Conservation (phyloP, 2,888 invertebrate species). For the Scaptomyza polygonia region DNA sequence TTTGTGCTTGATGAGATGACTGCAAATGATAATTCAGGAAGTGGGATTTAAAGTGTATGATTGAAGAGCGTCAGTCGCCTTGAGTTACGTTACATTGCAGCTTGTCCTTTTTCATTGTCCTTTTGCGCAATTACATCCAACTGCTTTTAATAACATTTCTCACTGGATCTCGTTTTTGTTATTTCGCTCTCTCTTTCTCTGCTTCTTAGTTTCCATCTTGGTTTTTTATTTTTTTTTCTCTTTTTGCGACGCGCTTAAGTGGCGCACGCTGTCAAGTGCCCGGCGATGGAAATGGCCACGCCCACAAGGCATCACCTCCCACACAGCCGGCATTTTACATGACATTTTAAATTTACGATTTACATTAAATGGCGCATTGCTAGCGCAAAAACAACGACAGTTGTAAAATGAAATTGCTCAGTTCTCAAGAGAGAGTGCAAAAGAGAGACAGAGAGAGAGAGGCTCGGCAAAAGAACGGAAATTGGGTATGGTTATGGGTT, state of each 20-base stretch:
- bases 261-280: constrained; percentile 56
- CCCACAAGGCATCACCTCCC: constrained; percentile 55
- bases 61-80: constrained; percentile 33
- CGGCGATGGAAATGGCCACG: constrained; percentile 46
- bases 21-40: constrained; percentile 32
- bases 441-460: constrained; percentile 50
- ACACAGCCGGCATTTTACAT: constrained; percentile 67
- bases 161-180: constrained; percentile 50
- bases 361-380: constrained; percentile 76
- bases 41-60: constrained; percentile 35
- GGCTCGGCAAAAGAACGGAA: constrained; percentile 26
- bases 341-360: constrained; percentile 79
- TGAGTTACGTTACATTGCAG: constrained; percentile 31
- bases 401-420: constrained; percentile 74
- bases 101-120: constrained; percentile 29
- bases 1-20: constrained; percentile 25
- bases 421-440: constrained; percentile 59
- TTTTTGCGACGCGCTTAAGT: constrained; percentile 48
- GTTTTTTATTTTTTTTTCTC: constrained; percentile 15
- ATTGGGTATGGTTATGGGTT: constrained; percentile 8
- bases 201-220: neutral
- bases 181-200: constrained; percentile 31
- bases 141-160: constrained; percentile 75
- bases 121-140: constrained; percentile 63
- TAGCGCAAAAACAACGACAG: constrained; percentile 66